Conservation (phyloP, 1,140 invertebrate species). For the Globodera rostochiensis region DNA sequence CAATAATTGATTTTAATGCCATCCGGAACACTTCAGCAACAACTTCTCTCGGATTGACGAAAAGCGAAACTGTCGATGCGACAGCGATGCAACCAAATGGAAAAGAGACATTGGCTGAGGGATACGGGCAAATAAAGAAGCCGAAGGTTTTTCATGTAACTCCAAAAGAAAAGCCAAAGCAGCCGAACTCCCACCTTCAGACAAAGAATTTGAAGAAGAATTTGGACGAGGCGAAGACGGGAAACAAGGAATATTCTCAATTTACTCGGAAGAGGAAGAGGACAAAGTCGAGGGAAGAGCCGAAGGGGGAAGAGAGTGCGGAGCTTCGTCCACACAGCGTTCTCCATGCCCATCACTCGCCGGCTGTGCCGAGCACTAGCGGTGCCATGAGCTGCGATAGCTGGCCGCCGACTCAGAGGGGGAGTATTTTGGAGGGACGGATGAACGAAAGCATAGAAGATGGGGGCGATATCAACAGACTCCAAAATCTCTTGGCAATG, state of each 20-base stretch:
- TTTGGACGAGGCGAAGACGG: not conserved
- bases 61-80: not conserved
- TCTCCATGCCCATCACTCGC: not conserved
- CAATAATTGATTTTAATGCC: constrained; percentile 35
- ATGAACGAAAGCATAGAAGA: not conserved
- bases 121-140: not conserved
- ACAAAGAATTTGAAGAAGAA: constrained; percentile 1
- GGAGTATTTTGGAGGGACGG: not conserved
- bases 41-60: not conserved
- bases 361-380: not conserved
- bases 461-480: constrained; percentile 8
- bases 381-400: not conserved
- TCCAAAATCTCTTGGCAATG: constrained; percentile 28
- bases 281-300: not conserved
- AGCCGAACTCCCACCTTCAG: not conserved
- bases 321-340: not conserved
- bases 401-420: not conserved
- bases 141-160: not conserved
- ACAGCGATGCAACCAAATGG: not conserved
- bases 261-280: not conserved
- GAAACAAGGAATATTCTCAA: not conserved
- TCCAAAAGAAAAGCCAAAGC: not conserved
- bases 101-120: not conserved
- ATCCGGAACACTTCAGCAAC: constrained; percentile 18
- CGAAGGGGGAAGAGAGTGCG: not conserved